Percentiles rank a stretch among this genome's conserved stretches.
Conservation (phyloP, 2,888 invertebrate species). For the Acanthacorydalis orientalis region DNA sequence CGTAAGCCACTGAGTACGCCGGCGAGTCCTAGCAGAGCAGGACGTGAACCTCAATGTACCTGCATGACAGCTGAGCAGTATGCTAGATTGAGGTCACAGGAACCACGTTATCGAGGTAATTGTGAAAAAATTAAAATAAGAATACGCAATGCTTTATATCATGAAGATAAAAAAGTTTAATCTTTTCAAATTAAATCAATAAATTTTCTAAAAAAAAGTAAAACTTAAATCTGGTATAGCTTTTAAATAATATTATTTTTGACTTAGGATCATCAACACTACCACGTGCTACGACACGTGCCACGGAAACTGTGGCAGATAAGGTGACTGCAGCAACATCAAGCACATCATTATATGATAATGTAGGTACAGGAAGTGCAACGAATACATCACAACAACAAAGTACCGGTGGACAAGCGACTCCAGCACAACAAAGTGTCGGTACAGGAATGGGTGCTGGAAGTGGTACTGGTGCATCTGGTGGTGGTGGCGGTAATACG, state of each 20-base stretch:
- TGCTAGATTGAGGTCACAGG: slow-evolving; percentile 67
- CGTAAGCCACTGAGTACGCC: slow-evolving; percentile 86
- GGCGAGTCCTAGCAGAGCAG: slow-evolving; percentile 72
- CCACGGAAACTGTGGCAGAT: slow-evolving; percentile 45
- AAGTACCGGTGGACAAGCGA: slow-evolving; percentile 26
- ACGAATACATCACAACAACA: slow-evolving; percentile 19
- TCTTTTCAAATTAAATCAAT: too few relatives aligned
- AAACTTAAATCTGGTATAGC: too few relatives aligned
- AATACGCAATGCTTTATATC: too few relatives aligned
- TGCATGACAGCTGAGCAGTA: slow-evolving; percentile 91
- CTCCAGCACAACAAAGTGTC: slow-evolving; percentile 15
- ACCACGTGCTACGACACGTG: slow-evolving; percentile 57
- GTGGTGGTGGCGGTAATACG: slow-evolving; percentile 12
- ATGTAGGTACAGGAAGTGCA: slow-evolving; percentile 35
- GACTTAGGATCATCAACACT: slow-evolving; percentile 63
- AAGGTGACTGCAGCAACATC: slow-evolving; percentile 77
- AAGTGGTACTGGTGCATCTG: slow-evolving; percentile 1
- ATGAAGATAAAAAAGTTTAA: too few relatives aligned
- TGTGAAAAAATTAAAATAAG: too few relatives aligned
- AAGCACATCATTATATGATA: slow-evolving; percentile 75
- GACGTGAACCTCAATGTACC: slow-evolving; percentile 80
- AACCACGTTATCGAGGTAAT: slow-evolving; percentile 44
- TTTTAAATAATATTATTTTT: too few relatives aligned
- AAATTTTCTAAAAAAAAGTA: too few relatives aligned
- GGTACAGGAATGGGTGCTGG: not conserved